These are phyloP conservation scores for Drosophila athabasca DNA, from an alignment of 1,140 invertebrate genomes.

Conservation along the genomic window DNA sequence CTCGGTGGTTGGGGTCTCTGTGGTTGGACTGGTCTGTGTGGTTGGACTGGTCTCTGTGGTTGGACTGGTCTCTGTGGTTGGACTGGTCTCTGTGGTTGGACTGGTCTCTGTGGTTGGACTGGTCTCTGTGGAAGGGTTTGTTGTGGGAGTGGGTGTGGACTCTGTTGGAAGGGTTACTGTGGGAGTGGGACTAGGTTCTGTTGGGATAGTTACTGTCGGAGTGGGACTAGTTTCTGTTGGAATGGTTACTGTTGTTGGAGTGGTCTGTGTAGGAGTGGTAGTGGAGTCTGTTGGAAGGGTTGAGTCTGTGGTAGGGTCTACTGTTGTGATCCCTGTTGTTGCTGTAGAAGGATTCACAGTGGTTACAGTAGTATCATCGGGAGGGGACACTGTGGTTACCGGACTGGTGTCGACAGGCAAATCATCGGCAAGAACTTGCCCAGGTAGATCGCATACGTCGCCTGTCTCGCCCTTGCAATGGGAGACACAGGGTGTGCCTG, in stretches of 20 bases:
- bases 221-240: neutral
- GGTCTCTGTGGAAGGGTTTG: conserved; percentile 3
- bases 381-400: too few relatives aligned
- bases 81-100: neutral
- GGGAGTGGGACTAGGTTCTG: neutral
- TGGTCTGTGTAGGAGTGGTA: neutral
- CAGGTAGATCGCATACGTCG: conserved; percentile 50
- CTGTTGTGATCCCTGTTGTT: too few relatives aligned
- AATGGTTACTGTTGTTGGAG: neutral
- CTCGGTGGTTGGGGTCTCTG: neutral
- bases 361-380: too few relatives aligned
- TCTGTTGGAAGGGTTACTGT: neutral
- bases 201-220: neutral
- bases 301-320: conserved; percentile 3
- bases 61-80: neutral
- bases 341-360: too few relatives aligned
- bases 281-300: neutral
- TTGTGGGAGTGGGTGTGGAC: conserved; percentile 3
- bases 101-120: neutral
- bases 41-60: neutral
- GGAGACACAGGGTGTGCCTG: conserved; percentile 33
- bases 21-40: too few relatives aligned
- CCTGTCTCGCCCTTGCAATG: conserved; percentile 6
- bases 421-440: conserved; percentile 4
- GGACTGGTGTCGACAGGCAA: neutral